Evolutionary conservation across 2,113 vertebrate genomes (phyloP), one percentile per base, ranked within the genome.

Genomic region (Tauraco erythrolophus): DNA sequence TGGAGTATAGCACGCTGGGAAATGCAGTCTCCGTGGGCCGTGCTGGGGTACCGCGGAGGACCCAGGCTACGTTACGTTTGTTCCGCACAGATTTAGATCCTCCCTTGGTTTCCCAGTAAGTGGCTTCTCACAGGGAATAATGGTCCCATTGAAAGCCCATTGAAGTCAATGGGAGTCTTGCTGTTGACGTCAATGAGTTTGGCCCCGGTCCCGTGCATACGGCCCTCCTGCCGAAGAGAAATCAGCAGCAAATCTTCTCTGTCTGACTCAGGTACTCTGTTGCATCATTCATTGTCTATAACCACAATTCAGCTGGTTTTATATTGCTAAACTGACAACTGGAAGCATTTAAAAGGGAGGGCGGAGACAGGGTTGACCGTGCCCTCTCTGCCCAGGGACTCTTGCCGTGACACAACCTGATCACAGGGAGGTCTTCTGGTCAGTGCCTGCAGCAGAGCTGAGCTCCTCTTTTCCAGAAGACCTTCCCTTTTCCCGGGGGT

Each of bases 151-250:
- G 81, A 58, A 76, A 87, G 45, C 80, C 92, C 84, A 41, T 8
- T 51, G 94, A 88, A 68, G 79, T 80, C 89, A 92, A 85, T 65
- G 75, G 89, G 74, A 88, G 77, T 56, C 74, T 89, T 60, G 70
- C 66, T 84, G 88, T 66, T 92, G 92, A 80, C 35, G 46, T 92
- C 93, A 87, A 4, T 88, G 60, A 75, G 54, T 77, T 75, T 92
- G 96, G 94, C 84, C 50, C 41, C 0, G 7, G 56, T 95, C 77
- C 95, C 56, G 18, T 78, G 83, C 89, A 91, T 72, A 37, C 78
- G 85, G 92, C 71, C 75, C 92, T 95, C 82, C 90, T 92, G 94
- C 86, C 91, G 95, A 57, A 93, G 88, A 89, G 86, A 84, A 93
- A 84, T n/a, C 71, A 96, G 92, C 96, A 96, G 89, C 74, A 91